phyloP scores from a whole-genome alignment of 2,797 vertebrate species.

The Phoebastria nigripes region DNA sequence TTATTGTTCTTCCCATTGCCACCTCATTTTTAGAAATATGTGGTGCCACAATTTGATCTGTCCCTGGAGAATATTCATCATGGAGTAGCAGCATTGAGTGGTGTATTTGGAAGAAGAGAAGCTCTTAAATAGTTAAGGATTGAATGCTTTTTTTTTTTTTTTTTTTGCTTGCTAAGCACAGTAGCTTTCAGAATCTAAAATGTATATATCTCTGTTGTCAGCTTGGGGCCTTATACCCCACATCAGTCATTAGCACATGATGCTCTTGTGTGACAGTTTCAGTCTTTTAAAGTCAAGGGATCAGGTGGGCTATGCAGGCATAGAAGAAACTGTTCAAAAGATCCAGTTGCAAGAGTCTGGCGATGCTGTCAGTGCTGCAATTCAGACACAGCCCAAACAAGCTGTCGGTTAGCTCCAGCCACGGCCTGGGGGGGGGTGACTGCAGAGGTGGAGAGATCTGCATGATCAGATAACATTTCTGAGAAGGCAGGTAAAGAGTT shows the following conservation, averaged over 20 bases:
- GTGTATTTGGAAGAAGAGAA: not conserved
- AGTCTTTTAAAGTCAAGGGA: not conserved
- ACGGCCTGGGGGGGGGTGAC: rapidly evolving
- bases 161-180: not conserved
- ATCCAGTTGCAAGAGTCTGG: not conserved
- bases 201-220: not conserved
- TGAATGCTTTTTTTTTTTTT: not conserved
- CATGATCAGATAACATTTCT: not conserved
- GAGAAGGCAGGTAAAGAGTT: not conserved
- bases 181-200: not conserved
- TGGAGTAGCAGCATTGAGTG: not conserved
- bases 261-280: not conserved
- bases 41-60: not conserved
- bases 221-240: not conserved
- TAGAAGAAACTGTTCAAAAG: not conserved
- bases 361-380: not conserved
- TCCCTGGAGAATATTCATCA: not conserved
- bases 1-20: not conserved
- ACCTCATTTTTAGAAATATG: not conserved
- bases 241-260: not conserved
- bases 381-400: not conserved
- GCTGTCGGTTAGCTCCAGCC: not conserved
- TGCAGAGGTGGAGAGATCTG: not conserved
- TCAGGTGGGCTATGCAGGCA: not conserved
- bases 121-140: not conserved